Base-by-base conservation (phyloP, 2,797 vertebrate species). In the Schizopygopsis pylzovi region DNA sequence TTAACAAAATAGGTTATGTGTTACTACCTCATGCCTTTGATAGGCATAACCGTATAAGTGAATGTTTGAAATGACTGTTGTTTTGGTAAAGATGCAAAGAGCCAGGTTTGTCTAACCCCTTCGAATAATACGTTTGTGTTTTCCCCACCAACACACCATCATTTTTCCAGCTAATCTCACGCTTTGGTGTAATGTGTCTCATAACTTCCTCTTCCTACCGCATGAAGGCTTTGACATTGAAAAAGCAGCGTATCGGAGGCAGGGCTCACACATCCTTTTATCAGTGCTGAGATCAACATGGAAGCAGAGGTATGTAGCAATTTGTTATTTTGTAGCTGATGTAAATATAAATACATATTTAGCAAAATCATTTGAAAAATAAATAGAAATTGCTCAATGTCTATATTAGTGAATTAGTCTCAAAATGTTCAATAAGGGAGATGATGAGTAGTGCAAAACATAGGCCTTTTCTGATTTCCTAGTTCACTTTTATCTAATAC, bases 371-470 rank as follows among this genome's bases (percentile, higher is more conserved):
- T 20, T 68, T 67, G 37, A 10, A 37, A 43, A 37, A 39, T 68
- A 37, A 37, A 67, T 37, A 67, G 63, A 15, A 37, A 10, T 68
- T 39, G 65, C 16, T 18, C 8, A 37, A 10, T 68, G 33, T 18
- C 16, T 18, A 4, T 4, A 37, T 68, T 39, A 10, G 8, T 65
- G 12, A 15, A 13, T 28, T 33, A 65, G 61, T 65, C 25, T 33
- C 12, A 13, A 3, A 33, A 15, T 18, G 37, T 9, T 45, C 68
- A 94, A 92, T 33, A 94, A 67, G 89, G 94, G 94, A 88, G 95
- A 87, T 89, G 83, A 87, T 96, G 22, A 95, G 95, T 41, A 65
- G 84, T 4, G 4, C 80, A 1, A 85, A 45, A 79, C 93, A 79
- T 33, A 92, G 28, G 43, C 78, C 20, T 8, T 96, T 39, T 92